These are phyloP conservation scores for Pinctada fucata DNA, from an alignment of 2,888 invertebrate species.

Conservation along the genomic window DNA sequence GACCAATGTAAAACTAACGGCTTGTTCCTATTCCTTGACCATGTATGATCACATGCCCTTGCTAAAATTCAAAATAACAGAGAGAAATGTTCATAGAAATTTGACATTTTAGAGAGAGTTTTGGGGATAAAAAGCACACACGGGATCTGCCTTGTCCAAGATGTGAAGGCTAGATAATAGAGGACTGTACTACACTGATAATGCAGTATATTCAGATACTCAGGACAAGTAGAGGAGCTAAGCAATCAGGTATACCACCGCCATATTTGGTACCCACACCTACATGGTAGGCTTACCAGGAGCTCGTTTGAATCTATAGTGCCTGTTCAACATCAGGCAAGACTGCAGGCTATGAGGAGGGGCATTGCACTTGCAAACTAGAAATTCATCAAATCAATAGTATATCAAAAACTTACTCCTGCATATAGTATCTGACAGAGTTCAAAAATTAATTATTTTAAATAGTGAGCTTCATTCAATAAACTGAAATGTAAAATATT, in stretches of 20 bases:
- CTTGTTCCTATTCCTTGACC: background rate
- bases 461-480: no score
- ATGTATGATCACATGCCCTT: background rate
- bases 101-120: background rate
- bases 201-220: background rate
- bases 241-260: background rate
- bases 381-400: slow-evolving; percentile 9
- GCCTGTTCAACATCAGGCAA: slow-evolving; percentile 14
- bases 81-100: background rate
- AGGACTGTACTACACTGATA: background rate
- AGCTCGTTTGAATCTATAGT: slow-evolving; percentile 24
- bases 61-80: background rate
- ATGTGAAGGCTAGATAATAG: background rate
- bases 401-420: background rate
- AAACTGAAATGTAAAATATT: no score
- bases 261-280: slow-evolving; percentile 11
- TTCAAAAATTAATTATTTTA: no score
- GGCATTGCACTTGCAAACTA: slow-evolving; percentile 31
- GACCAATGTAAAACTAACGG: no score
- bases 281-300: slow-evolving; percentile 26
- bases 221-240: background rate
- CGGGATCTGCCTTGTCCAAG: background rate
- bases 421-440: no score
- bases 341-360: slow-evolving; percentile 13
- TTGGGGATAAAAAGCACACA: background rate